Evolutionary conservation across 1,140 invertebrate species (phyloP), one percentile per base, ranked within the genome.

Genomic region (Drosophila nikananu): DNA sequence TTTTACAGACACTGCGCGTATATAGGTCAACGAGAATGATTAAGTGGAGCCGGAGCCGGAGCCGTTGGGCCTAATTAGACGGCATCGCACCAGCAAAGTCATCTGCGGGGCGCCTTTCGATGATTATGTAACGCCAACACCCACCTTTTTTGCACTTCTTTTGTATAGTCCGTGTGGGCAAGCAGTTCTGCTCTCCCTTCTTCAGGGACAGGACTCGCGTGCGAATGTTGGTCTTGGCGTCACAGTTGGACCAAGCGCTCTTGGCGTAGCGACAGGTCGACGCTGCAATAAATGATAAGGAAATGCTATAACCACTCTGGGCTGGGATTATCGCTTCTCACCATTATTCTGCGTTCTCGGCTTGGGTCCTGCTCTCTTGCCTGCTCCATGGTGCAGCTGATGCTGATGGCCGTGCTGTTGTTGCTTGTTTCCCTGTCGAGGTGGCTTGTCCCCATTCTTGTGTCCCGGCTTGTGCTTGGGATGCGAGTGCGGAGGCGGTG

Each of bases 131-230:
- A 39, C 9, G 1, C 12, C 15, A 12, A 17, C n/a, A 65, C 76
- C 92, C 94, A 97, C 97, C 96, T 95, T 97, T 97, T 93, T 97
- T 98, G 94, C 97, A 98, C 86, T 97, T 97, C 94, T 97, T 97
- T 92, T 97, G 95, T 76, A 98, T 96, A 17, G 95, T 97, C 93
- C 97, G 97, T 42, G 95, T 96, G 63, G 95, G 94, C 82, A 97
- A 95, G 93, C 97, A 98, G 61, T 94, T 94, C 25, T 95, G 94
- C 83, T 97, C 96, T 52, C 97, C 96, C 90, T 96, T 97, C 93
- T 97, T 97, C 78, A 98, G 93, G 19, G 95, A 97, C 55, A 98
- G 93, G 23, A 95, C 97, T 64, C 97, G 95, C 17, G 96, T 95
- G 77, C 97, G 95, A 82, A 95, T 95, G 93, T 98, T 97, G 35